Evolutionary conservation across 2,113 vertebrate species (phyloP).

Genomic region (Phaethon lepturus): DNA sequence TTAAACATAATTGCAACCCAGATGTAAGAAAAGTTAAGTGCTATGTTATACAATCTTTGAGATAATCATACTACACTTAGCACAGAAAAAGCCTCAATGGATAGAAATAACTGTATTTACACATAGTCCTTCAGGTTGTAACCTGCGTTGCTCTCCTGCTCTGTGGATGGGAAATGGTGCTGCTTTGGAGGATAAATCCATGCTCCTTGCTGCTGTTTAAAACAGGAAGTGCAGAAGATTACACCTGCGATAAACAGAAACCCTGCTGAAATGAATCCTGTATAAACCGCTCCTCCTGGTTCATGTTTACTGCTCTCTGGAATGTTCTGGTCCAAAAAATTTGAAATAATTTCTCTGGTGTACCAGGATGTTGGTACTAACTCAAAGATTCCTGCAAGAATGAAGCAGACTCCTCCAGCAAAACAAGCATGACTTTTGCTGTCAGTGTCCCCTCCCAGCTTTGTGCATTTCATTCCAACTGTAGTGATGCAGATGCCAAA

Average conservation of each 20-base stretch:
- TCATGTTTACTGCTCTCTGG: constrained; percentile 93
- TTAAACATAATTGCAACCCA: not conserved
- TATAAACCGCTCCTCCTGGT: constrained; percentile 90
- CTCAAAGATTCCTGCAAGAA: constrained; percentile 84
- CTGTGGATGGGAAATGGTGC: constrained; percentile 73
- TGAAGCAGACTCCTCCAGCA: constrained; percentile 87
- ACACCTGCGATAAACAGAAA: constrained; percentile 88
- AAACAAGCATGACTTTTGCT: constrained; percentile 87
- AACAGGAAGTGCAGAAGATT: constrained; percentile 90
- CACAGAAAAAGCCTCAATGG: not conserved
- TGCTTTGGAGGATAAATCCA: constrained; percentile 78
- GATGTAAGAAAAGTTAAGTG: not conserved
- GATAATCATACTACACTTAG: not conserved
- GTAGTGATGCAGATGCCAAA: constrained; percentile 88
- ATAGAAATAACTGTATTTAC: constrained; percentile 65
- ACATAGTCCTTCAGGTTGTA: constrained; percentile 95
- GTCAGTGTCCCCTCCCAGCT: constrained; percentile 83
- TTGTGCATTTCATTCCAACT: constrained; percentile 92
- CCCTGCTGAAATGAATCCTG: constrained; percentile 89
- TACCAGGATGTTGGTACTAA: constrained; percentile 94
- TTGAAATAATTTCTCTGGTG: constrained; percentile 89
- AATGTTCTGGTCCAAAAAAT: constrained; percentile 87
- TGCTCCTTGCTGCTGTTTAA: constrained; percentile 79
- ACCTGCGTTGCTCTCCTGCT: constrained; percentile 80
- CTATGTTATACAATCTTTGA: not conserved